Base-by-base conservation (phyloP, 2,113 vertebrate species). In the Forbesichthys papilliferus region DNA sequence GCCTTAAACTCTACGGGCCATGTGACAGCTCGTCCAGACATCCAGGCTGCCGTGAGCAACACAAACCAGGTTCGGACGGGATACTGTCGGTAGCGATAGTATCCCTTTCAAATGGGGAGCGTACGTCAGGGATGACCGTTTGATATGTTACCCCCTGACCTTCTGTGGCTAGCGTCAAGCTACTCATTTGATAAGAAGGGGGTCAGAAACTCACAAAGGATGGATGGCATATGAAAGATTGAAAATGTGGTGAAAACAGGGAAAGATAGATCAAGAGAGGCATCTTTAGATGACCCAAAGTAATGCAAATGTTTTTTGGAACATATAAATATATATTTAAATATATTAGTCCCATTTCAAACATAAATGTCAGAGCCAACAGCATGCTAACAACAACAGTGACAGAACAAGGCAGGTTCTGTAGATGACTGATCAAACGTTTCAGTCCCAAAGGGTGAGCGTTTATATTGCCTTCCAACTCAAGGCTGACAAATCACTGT, bases 41-140 rank as follows among this genome's bases (percentile, higher is more conserved):
- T 78, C 68, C 64, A 83, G 76, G 70, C 79, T 86, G 78, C 83
- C 82, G 80, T 58, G 79, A 86, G 60, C 80, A 90, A 88, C 84
- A 88, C 84, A 87, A 87, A 81, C 79, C 79, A 90, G 87, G 62
- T 82, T 84, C 75, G 69, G 66, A n/a, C 3, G 18, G 18, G 55
- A 83, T 80, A 86, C 83, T 74, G 79, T 73, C 66, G 55, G 73
- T 82, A 88, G 83, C 78, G 68, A 9, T 48, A 69, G 69, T 49
- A 58, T 85, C 62, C n/a, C 77, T 80, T 58, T 10, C 71, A 70
- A 59, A 80, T 76, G 69, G 47, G 71, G 63, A 67, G 27, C 0
- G 60, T 27, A 71, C 48, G 60, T 12, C 12, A 46, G 72, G 69
- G 36, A 78, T 78, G 34, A 68, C 55, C 79, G 66, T 57, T 27